These are phyloP conservation scores for Melieria omissa DNA, from an alignment of 2,888 invertebrate species.

Conservation along the genomic window DNA sequence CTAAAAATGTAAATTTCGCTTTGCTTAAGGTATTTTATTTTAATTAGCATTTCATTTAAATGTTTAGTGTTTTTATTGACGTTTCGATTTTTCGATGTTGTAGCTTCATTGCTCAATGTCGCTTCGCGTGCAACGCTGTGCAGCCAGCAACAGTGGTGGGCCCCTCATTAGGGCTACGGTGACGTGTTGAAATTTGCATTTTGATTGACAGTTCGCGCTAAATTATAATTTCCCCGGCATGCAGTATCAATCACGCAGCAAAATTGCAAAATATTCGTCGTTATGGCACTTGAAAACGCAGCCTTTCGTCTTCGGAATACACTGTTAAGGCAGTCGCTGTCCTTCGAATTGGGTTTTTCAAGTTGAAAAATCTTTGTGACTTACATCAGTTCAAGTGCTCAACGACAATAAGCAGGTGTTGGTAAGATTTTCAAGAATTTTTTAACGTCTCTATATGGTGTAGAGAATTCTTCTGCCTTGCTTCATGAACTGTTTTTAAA, in stretches of 20 bases:
- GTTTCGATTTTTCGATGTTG: not conserved
- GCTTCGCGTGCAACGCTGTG: constrained; percentile 11
- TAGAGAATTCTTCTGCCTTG: not conserved
- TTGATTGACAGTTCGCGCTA: constrained; percentile 44
- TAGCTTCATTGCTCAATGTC: not conserved
- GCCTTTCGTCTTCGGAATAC: not conserved
- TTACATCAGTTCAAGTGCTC: too few relatives aligned
- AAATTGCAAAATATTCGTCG: too few relatives aligned
- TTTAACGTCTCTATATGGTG: too few relatives aligned
- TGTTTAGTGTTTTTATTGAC: not conserved
- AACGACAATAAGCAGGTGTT: too few relatives aligned
- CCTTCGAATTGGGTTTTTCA: not conserved
- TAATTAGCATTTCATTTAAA: constrained; percentile 24
- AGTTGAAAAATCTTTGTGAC: too few relatives aligned
- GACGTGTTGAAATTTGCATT: constrained; percentile 49
- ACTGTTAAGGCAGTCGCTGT: not conserved
- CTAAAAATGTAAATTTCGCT: constrained; percentile 52
- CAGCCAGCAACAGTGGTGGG: too few relatives aligned
- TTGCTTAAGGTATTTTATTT: constrained; percentile 43
- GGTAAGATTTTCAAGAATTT: too few relatives aligned
- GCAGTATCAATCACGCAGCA: too few relatives aligned
- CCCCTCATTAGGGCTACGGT: not conserved
- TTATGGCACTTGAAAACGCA: too few relatives aligned
- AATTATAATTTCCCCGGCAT: not conserved
- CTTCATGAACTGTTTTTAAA: not conserved